Evolutionary conservation across 2,888 invertebrate species (phyloP).

Genomic region (Mantis religiosa): DNA sequence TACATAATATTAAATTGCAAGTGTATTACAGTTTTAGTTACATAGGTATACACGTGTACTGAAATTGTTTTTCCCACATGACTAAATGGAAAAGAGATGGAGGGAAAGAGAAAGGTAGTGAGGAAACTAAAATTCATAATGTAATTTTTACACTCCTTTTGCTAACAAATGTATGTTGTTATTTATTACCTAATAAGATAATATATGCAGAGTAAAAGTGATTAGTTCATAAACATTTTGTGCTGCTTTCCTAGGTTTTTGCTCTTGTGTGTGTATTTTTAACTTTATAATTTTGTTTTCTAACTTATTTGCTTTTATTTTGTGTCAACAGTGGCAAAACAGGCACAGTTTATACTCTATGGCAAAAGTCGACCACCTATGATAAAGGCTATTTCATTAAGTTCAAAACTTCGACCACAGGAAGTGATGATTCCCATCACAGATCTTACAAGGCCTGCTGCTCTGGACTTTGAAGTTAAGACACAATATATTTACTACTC

Average conservation of each 20-base stretch:
- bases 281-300: neutral
- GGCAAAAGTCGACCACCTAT: constrained; percentile 64
- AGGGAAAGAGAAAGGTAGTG: too few relatives aligned
- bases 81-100: too few relatives aligned
- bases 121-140: too few relatives aligned
- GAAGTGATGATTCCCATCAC: constrained; percentile 65
- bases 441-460: constrained; percentile 59
- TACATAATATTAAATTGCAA: too few relatives aligned
- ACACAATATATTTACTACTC: constrained; percentile 62
- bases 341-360: constrained; percentile 61
- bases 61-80: too few relatives aligned
- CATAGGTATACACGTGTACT: too few relatives aligned
- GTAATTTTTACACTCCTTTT: too few relatives aligned
- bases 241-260: neutral
- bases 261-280: neutral
- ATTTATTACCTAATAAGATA: too few relatives aligned
- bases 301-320: constrained; percentile 16
- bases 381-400: constrained; percentile 60
- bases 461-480: constrained; percentile 63
- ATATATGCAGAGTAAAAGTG: too few relatives aligned
- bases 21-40: too few relatives aligned
- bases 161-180: too few relatives aligned
- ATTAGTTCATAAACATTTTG: too few relatives aligned
- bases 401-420: constrained; percentile 39
- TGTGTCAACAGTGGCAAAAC: constrained; percentile 48